Evolutionary conservation across 2,113 vertebrate genomes (phyloP), one percentile per base, ranked within the genome.

Genomic region (Oncorhynchus keta): DNA sequence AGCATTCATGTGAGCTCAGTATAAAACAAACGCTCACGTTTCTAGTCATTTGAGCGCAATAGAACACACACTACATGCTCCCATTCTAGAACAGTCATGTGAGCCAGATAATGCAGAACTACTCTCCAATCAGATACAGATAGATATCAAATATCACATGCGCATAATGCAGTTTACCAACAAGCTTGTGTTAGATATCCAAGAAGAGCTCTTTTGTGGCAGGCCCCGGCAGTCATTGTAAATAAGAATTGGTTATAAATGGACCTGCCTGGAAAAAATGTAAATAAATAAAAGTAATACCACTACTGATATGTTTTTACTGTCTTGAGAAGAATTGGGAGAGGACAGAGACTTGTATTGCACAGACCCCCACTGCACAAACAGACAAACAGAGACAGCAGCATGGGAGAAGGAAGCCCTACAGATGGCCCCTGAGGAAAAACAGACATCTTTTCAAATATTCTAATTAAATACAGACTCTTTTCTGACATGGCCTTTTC

Each of bases 1-100:
- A 69, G 30, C 51, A 0, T 79, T 78, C 81, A 84, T 74, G 76
- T 82, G 77, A 87, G 55, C n/a, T 73, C 39, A 72, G 76, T 81
- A 76, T 64, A 65, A 45, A 65, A 3, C 39, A 28, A 67, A 64
- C 55, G 57, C 72, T 80, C 68, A 16, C 55, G 48, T 35, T 68
- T 22, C 2, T 1, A 22, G 28, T 83, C 78, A 72, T 73, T 78
- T 78, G 81, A 76, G 14, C 3, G 4, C 74, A 39, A 67, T 14
- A 0, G 71, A 62, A 69, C 3, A 0, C 9, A 72, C 66, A 4
- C 18, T 4, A 30, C 55, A 30, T 7, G 61, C 14, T 55, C 13
- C 16, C 14, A 18, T 55, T 55, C 51, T 55, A 24, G 22, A 61
- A 16, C 69, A 4, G 81, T 80, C 81, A 76, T 0, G 26, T 72